Evolutionary conservation across 1,140 invertebrate genomes (phyloP).

Genomic region (Cotesia typhae): DNA sequence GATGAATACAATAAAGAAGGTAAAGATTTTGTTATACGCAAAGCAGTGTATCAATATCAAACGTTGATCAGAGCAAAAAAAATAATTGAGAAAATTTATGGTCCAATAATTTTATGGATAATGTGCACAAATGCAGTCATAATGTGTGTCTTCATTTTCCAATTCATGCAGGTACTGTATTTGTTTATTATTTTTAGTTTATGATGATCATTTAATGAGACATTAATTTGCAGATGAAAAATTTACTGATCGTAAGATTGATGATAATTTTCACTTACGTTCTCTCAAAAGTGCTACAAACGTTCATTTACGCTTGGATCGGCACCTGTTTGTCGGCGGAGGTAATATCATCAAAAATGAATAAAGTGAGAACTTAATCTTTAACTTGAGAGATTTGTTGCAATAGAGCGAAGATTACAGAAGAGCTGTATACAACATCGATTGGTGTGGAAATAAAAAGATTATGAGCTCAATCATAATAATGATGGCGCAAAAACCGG

Average conservation of each 20-base stretch:
- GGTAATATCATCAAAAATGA: conserved; percentile 24
- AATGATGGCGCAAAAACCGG: conserved; percentile 43
- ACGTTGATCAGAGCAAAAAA: conserved; percentile 31
- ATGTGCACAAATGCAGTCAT: conserved; percentile 3
- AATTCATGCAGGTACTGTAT: not conserved
- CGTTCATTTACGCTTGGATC: conserved; percentile 33
- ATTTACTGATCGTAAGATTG: not conserved
- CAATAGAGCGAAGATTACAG: conserved; percentile 34
- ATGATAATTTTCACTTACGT: not conserved
- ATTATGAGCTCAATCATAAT: conserved; percentile 39
- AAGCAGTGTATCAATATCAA: conserved; percentile 33
- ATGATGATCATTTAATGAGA: not conserved
- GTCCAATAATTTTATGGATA: not conserved
- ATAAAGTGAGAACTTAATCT: not conserved
- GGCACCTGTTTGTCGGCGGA: conserved; percentile 24
- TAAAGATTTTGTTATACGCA: conserved; percentile 32
- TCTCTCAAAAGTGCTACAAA: conserved; percentile 28
- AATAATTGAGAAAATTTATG: not conserved
- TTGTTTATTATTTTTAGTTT: not conserved
- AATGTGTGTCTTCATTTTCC: not conserved
- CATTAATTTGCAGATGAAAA: not conserved
- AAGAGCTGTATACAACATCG: conserved; percentile 27
- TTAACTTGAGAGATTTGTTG: not conserved
- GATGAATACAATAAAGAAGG: conserved; percentile 24
- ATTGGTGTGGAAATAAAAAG: conserved; percentile 36